phyloP scores from a whole-genome alignment of 2,797 vertebrate genomes.

The Coccyzus lansbergi region DNA sequence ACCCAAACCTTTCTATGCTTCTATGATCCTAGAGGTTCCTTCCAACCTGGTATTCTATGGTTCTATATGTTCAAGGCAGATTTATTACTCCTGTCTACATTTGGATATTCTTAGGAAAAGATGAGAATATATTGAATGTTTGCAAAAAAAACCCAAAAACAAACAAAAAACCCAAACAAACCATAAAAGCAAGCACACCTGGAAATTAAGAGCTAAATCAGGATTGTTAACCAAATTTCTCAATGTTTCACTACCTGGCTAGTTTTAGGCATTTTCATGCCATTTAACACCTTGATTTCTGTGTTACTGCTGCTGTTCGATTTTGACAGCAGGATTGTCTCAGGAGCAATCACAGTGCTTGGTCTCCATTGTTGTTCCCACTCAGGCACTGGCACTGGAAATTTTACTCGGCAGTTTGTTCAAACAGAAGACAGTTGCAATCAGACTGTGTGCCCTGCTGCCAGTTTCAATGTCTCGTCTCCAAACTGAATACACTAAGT shows the following conservation, averaged over 20 bases:
- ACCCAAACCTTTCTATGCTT: too few species aligned
- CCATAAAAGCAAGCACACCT: neutral
- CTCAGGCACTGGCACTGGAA: neutral
- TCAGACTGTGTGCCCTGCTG: neutral
- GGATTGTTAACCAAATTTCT: constrained; percentile 49
- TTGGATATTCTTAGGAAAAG: neutral
- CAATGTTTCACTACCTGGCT: constrained; percentile 53
- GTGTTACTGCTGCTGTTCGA: constrained; percentile 62
- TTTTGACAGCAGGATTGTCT: constrained; percentile 63
- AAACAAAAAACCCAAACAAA: too few species aligned
- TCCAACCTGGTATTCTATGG: too few species aligned
- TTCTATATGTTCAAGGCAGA: neutral
- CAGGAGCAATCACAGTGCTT: neutral
- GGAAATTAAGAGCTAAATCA: constrained; percentile 8
- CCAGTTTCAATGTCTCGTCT: neutral
- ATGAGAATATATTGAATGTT: neutral
- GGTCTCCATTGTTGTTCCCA: neutral
- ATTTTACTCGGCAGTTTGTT: neutral
- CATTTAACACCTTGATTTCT: constrained; percentile 57
- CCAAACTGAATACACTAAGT: neutral
- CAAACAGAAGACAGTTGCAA: neutral
- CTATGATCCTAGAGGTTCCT: too few species aligned
- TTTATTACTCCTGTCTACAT: neutral
- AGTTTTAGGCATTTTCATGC: constrained; percentile 57
- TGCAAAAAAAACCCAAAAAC: neutral